Conservation (phyloP, 2,888 invertebrate genomes). For the Steromphala cineraria region DNA sequence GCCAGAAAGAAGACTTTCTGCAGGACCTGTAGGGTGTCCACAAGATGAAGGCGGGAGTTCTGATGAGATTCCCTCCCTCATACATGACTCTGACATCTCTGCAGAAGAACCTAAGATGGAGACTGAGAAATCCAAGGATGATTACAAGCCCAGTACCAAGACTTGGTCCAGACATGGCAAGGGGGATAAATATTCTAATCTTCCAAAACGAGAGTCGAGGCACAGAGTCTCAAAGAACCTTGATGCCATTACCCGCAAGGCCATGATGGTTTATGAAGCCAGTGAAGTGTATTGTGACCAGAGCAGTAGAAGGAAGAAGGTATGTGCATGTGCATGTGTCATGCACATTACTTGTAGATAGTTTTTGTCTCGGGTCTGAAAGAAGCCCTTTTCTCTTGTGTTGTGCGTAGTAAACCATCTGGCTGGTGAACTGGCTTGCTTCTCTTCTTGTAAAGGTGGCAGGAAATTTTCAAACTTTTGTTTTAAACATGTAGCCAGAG, state of each 20-base stretch:
- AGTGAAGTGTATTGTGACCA: slow-evolving; percentile 63
- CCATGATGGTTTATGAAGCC: slow-evolving; percentile 61
- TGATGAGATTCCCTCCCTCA: background rate
- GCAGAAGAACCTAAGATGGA: background rate
- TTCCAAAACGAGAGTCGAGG: slow-evolving; percentile 59
- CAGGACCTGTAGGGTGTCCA: slow-evolving; percentile 32
- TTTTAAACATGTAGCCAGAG: too few relatives aligned
- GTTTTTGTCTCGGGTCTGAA: background rate
- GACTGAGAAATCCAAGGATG: background rate
- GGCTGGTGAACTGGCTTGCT: too few relatives aligned
- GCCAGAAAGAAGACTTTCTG: background rate
- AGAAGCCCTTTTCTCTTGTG: too few relatives aligned
- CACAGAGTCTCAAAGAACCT: slow-evolving; percentile 66
- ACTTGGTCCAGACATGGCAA: background rate
- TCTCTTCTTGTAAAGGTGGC: too few relatives aligned
- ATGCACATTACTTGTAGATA: background rate
- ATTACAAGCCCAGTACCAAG: background rate
- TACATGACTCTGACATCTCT: background rate
- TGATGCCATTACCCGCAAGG: slow-evolving; percentile 68
- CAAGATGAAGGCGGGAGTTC: slow-evolving; percentile 24
- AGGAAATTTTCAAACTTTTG: too few relatives aligned
- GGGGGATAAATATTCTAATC: slow-evolving; percentile 38
- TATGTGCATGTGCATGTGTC: background rate
- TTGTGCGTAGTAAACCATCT: too few relatives aligned
- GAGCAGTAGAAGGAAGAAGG: slow-evolving; percentile 34